Conservation (phyloP, 2,113 vertebrate species). For the Sphyrna mokarran region DNA sequence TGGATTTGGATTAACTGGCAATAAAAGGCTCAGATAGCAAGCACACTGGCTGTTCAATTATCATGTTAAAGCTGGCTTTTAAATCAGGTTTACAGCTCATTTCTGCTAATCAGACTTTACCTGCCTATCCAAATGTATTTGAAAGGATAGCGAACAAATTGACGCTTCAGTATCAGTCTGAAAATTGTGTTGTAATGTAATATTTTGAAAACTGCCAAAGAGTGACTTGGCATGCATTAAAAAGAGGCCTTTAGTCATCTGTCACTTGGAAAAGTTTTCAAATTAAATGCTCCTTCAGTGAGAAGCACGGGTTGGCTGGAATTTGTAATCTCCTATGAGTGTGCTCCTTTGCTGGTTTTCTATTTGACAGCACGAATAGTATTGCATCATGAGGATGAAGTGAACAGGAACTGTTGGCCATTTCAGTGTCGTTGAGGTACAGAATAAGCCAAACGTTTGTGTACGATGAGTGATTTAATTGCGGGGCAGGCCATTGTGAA, state of each 20-base stretch:
- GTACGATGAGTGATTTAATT: neutral
- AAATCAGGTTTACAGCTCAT: neutral
- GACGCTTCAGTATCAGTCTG: neutral
- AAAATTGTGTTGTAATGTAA: neutral
- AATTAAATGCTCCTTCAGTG: neutral
- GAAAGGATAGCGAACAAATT: neutral
- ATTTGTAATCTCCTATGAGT: neutral
- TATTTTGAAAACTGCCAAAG: neutral
- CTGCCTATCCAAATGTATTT: neutral
- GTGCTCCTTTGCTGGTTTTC: neutral
- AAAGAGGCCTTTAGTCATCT: neutral
- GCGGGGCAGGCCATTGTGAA: neutral
- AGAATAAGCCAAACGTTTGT: neutral
- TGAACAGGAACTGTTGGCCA: neutral
- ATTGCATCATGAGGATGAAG: neutral
- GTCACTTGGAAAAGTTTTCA: neutral
- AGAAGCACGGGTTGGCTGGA: neutral
- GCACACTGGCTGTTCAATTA: neutral
- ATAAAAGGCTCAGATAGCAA: neutral
- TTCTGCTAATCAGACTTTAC: neutral
- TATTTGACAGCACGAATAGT: neutral
- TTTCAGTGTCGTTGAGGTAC: neutral
- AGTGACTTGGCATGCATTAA: neutral
- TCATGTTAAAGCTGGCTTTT: neutral
- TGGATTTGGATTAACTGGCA: neutral